These are phyloP conservation scores for Caenorhabditis zanzibari DNA, from an alignment of 2,888 invertebrate species.

Conservation along the genomic window DNA sequence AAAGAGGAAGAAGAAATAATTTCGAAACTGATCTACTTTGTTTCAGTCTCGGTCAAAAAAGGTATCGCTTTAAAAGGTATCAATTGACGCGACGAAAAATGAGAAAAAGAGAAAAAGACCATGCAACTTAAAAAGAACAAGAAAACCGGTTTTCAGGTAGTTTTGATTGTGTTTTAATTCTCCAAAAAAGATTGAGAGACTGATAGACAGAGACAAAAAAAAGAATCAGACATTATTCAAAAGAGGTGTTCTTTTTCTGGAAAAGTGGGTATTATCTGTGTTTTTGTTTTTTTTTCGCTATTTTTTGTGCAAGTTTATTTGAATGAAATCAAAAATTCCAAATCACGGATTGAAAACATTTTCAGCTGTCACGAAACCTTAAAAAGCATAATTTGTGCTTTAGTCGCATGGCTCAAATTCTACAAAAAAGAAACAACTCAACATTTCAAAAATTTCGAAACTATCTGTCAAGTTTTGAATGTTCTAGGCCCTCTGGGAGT, in stretches of 20 bases:
- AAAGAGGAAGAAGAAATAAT: neutral
- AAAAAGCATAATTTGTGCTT: no score
- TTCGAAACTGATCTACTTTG: neutral
- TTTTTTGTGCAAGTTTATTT: neutral
- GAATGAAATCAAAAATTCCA: no score
- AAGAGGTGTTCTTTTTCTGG: neutral
- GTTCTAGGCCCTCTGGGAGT: neutral
- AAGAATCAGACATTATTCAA: neutral
- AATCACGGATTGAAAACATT: no score
- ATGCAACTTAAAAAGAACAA: neutral
- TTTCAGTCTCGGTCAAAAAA: conserved; percentile 1
- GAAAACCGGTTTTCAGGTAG: conserved; percentile 8
- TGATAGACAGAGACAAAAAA: no score
- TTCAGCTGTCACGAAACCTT: no score
- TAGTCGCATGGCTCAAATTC: neutral
- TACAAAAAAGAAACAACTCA: neutral
- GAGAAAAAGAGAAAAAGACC: conserved; percentile 6
- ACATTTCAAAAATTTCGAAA: no score
- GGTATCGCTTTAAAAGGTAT: no score
- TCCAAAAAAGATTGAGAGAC: neutral
- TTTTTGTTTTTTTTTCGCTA: neutral
- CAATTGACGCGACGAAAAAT: neutral
- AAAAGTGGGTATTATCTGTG: neutral
- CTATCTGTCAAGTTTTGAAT: no score
- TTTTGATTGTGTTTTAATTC: neutral